Evolutionary conservation across 2,113 vertebrate species (phyloP).

Genomic region (rabbit (Oryctolagus cuniculus)): DNA sequence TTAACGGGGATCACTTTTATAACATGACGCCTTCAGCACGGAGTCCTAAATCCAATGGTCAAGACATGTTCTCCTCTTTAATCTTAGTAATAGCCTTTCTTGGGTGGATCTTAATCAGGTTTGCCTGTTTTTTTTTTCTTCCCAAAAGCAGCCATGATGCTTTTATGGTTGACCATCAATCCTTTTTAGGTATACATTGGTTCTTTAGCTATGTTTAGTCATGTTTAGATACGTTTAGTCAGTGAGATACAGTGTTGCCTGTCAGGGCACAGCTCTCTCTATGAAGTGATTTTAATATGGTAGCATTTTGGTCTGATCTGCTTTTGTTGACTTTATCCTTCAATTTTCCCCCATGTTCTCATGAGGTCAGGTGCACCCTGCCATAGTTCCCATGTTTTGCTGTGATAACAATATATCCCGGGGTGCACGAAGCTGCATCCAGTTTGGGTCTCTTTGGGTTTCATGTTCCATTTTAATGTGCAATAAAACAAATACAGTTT

Average conservation of each 20-base stretch:
- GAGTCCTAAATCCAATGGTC: neutral
- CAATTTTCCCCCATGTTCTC: neutral
- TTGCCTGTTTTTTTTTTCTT: neutral
- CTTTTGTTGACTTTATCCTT: slow-evolving; percentile 10
- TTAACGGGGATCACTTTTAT: neutral
- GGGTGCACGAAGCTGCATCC: neutral
- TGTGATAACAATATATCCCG: neutral
- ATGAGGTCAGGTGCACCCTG: neutral
- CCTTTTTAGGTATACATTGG: neutral
- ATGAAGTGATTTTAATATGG: neutral
- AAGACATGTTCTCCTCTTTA: neutral
- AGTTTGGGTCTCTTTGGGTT: neutral
- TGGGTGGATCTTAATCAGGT: neutral
- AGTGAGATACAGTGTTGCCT: neutral
- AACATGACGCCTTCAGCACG: neutral
- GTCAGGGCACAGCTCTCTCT: neutral
- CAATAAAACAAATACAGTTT: slow-evolving; percentile 9
- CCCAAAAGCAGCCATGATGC: neutral
- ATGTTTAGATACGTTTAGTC: neutral
- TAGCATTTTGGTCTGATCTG: neutral
- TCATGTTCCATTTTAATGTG: neutral
- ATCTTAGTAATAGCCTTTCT: neutral
- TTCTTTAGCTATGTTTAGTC: neutral
- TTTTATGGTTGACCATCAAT: neutral
- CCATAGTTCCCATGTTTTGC: neutral